phyloP scores from a whole-genome alignment of 2,113 vertebrate species.

The Nesospiza acunhae region DNA sequence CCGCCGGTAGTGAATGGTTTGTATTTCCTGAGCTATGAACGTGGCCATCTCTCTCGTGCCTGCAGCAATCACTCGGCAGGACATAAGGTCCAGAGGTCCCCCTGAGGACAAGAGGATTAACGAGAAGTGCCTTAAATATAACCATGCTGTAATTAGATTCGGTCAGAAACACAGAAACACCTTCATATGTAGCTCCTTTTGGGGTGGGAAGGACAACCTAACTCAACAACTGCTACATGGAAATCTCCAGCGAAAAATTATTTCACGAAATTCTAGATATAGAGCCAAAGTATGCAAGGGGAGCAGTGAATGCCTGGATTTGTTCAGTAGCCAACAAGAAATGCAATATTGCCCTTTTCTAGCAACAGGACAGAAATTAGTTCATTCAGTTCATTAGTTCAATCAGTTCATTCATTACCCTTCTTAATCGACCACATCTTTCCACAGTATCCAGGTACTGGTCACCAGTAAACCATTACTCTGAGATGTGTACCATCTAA shows the following conservation, averaged over 20 bases:
- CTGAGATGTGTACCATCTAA: not conserved
- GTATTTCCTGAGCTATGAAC: slow-evolving; percentile 82
- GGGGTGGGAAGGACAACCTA: not conserved
- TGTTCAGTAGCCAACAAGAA: not conserved
- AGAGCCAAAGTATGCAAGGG: not conserved
- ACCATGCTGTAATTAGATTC: not conserved
- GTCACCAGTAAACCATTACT: not conserved
- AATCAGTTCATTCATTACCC: not conserved
- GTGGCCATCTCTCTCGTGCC: slow-evolving; percentile 82
- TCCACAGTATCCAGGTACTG: not conserved
- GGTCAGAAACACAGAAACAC: not conserved
- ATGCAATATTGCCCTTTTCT: not conserved
- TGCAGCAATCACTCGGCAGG: slow-evolving; percentile 85
- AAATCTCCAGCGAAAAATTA: not conserved
- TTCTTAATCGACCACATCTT: not conserved
- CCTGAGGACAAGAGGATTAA: slow-evolving; percentile 71
- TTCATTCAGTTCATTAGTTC: not conserved
- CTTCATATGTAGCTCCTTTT: not conserved
- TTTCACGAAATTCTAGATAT: not conserved
- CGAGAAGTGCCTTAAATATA: not conserved
- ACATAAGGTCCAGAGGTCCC: slow-evolving; percentile 87
- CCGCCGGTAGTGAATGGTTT: slow-evolving; percentile 80
- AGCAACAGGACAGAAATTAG: not conserved
- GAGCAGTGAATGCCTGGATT: not conserved
- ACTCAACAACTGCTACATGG: not conserved